Evolutionary conservation across 2,888 invertebrate genomes (phyloP).

Genomic region (Hetaerina titia): DNA sequence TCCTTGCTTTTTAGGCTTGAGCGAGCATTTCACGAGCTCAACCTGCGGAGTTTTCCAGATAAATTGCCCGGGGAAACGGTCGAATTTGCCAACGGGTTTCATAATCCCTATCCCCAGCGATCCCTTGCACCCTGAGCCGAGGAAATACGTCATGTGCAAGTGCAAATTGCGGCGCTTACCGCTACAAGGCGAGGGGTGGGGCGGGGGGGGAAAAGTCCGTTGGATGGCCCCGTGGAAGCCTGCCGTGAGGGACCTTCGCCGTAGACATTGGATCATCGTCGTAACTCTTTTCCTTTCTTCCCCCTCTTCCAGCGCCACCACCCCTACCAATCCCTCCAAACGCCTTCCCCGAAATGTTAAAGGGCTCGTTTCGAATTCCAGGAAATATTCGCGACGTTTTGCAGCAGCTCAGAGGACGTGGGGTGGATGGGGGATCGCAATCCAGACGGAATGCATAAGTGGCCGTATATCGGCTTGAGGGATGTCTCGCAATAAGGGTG

Average conservation of each 20-base stretch:
- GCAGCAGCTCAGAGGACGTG: too few relatives aligned
- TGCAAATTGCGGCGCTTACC: background rate
- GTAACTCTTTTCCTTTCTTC: background rate
- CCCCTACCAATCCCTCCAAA: background rate
- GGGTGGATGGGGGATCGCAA: too few relatives aligned
- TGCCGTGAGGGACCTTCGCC: background rate
- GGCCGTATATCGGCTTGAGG: too few relatives aligned
- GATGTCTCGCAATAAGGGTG: background rate
- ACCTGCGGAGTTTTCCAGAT: background rate
- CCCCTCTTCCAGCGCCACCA: background rate
- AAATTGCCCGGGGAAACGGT: slow-evolving; percentile 20
- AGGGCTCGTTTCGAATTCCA: too few relatives aligned
- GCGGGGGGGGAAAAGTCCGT: too few relatives aligned
- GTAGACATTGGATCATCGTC: background rate
- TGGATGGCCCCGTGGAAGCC: too few relatives aligned
- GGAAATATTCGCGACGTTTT: too few relatives aligned
- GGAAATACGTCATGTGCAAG: background rate
- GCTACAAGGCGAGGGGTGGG: background rate
- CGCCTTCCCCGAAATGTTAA: background rate
- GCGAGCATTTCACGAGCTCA: background rate
- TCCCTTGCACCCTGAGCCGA: background rate
- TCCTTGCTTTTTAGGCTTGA: background rate
- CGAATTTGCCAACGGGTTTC: background rate
- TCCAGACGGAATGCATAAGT: too few relatives aligned
- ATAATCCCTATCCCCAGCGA: background rate